Conservation (phyloP, 2,888 invertebrate genomes). For the Epinotia ramella region DNA sequence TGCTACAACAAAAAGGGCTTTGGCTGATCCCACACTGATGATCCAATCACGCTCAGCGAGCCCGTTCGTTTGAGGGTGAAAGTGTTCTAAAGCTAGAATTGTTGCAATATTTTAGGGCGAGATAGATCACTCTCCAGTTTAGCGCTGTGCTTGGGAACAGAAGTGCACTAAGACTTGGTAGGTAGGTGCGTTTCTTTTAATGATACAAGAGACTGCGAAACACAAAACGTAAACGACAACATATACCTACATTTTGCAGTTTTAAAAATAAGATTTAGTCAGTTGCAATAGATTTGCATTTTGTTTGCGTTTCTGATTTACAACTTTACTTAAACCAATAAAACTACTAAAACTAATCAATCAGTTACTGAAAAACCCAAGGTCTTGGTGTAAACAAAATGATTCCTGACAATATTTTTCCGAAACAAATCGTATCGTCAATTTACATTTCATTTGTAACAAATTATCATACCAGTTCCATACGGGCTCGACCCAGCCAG, state of each 20-base stretch:
- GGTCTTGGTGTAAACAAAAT: background rate
- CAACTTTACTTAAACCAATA: too few species aligned
- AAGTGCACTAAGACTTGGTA: too few species aligned
- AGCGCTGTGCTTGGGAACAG: too few species aligned
- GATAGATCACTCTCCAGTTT: background rate
- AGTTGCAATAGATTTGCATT: too few species aligned
- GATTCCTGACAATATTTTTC: background rate
- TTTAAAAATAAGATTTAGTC: too few species aligned
- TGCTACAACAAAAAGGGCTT: conserved; percentile 48
- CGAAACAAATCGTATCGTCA: conserved; percentile 22
- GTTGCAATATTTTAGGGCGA: background rate
- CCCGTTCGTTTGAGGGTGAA: conserved; percentile 7
- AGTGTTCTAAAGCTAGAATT: background rate
- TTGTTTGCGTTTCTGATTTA: too few species aligned
- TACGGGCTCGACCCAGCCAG: background rate
- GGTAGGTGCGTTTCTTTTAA: too few species aligned
- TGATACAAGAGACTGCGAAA: too few species aligned
- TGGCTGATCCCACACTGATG: conserved; percentile 50
- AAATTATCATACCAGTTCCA: conserved; percentile 19
- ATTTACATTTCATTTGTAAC: conserved; percentile 22
- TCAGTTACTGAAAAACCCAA: background rate
- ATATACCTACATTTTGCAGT: too few species aligned
- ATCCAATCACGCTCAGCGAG: conserved; percentile 43
- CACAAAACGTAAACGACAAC: too few species aligned
- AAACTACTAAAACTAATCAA: too few species aligned